These are phyloP conservation scores for Apistogramma diplotaenia DNA, from an alignment of 2,113 vertebrate species.

Conservation along the genomic window DNA sequence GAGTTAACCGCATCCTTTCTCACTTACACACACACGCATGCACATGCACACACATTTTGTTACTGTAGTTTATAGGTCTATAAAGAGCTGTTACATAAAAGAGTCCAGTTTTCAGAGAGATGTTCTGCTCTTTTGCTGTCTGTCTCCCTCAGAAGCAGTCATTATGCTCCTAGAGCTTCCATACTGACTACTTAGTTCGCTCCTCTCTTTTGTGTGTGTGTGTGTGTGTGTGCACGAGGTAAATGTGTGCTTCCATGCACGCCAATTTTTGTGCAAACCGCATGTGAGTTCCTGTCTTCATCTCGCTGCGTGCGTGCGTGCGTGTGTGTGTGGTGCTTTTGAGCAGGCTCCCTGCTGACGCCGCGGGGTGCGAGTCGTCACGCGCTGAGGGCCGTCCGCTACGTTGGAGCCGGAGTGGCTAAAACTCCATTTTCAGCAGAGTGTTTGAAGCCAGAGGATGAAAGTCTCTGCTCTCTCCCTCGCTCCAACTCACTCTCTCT, in stretches of 20 bases:
- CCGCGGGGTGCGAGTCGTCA: slow-evolving; percentile 51
- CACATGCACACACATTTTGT: neutral
- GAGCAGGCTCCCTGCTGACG: slow-evolving; percentile 57
- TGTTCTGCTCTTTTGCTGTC: slow-evolving; percentile 36
- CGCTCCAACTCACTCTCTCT: neutral
- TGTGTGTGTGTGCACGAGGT: neutral
- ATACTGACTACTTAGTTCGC: slow-evolving; percentile 32
- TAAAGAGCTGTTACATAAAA: slow-evolving; percentile 55
- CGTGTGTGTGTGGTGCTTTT: slow-evolving; percentile 13
- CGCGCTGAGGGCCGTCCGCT: slow-evolving; percentile 33
- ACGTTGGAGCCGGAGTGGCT: slow-evolving; percentile 40
- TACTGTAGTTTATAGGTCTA: slow-evolving; percentile 28
- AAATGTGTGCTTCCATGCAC: slow-evolving; percentile 10
- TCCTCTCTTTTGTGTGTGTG: slow-evolving; percentile 7
- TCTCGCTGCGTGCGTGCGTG: neutral
- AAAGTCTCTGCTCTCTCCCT: slow-evolving; percentile 31
- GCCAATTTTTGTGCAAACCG: neutral
- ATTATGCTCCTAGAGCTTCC: slow-evolving; percentile 54
- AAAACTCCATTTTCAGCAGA: slow-evolving; percentile 59
- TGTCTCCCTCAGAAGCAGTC: slow-evolving; percentile 42
- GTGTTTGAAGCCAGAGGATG: slow-evolving; percentile 68
- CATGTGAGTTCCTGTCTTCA: slow-evolving; percentile 8
- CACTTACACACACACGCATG: neutral
- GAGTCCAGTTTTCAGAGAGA: slow-evolving; percentile 50
- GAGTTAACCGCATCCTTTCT: slow-evolving; percentile 37